Percentiles rank a stretch among this genome's conserved stretches.
phyloP scores from a whole-genome alignment of 2,113 vertebrate species.

The Burhinus oedicnemus region DNA sequence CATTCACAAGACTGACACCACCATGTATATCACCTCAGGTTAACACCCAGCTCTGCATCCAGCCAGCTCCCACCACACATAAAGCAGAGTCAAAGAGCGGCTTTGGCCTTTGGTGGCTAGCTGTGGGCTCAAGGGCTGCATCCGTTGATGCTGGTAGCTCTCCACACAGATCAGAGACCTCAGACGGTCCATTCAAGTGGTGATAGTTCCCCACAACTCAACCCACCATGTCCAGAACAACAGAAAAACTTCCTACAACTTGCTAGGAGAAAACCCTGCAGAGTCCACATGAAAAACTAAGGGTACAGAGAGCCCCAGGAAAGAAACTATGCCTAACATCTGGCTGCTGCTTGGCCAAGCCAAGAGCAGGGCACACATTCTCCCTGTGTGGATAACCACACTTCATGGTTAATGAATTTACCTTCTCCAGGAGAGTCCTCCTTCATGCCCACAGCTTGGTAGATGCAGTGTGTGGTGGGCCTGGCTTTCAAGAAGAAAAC shows the following conservation, averaged over 20 bases:
- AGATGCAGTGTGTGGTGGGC: constrained; percentile 59
- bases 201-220: not conserved
- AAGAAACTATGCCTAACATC: not conserved
- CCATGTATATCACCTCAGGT: not conserved
- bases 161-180: not conserved
- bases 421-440: constrained; percentile 14
- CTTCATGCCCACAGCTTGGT: not conserved
- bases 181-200: not conserved
- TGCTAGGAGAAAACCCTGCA: not conserved
- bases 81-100: not conserved
- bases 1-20: not conserved
- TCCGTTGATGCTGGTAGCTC: not conserved
- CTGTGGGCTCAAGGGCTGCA: not conserved
- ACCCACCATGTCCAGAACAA: not conserved
- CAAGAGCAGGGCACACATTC: not conserved
- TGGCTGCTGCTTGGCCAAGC: not conserved
- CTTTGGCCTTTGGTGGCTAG: not conserved
- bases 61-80: not conserved
- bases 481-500: constrained; percentile 79
- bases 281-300: not conserved
- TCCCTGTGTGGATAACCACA: not conserved
- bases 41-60: not conserved
- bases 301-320: not conserved
- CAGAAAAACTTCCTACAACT: not conserved
- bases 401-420: not conserved